Percentiles rank a stretch among this genome's conserved stretches.
Conservation (phyloP, 2,888 invertebrate genomes). For the Imbricaverruca yamaguchii region DNA sequence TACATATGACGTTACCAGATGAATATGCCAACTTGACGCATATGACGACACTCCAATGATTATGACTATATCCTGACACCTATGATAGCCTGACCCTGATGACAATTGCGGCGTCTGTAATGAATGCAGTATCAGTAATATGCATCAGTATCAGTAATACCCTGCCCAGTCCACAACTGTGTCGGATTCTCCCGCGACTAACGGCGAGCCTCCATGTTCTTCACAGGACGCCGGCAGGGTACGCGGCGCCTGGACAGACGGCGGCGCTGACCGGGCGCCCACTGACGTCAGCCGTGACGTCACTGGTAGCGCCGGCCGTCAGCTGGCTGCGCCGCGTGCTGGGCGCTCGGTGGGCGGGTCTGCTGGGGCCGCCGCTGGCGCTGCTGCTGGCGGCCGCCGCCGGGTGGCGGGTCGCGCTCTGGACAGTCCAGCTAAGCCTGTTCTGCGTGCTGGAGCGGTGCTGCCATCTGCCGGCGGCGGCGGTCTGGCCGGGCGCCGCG, state of each 20-base stretch:
- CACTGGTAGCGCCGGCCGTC: neutral
- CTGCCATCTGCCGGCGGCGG: neutral
- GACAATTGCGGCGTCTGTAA: too few species aligned
- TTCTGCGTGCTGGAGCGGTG: neutral
- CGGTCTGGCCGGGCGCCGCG: neutral
- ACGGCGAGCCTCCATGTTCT: too few species aligned
- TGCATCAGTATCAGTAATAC: too few species aligned
- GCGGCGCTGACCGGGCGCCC: neutral
- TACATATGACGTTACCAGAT: too few species aligned
- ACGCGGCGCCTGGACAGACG: neutral
- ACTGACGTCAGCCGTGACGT: neutral
- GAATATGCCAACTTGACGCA: too few species aligned
- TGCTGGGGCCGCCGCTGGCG: neutral
- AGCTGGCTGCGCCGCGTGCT: neutral
- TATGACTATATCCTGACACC: too few species aligned
- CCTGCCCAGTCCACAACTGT: too few species aligned
- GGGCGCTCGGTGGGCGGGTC: neutral
- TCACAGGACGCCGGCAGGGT: neutral
- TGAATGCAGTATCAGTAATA: too few species aligned
- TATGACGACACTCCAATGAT: too few species aligned
- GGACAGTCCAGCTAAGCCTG: neutral
- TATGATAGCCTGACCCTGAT: too few species aligned
- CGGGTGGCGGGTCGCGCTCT: neutral
- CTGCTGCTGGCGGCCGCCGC: neutral
- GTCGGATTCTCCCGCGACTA: too few species aligned